Percentiles rank a stretch among this genome's conserved stretches.
Evolutionary conservation across 2,797 vertebrate species (phyloP).

Genomic region (Gephyroberyx darwinii): DNA sequence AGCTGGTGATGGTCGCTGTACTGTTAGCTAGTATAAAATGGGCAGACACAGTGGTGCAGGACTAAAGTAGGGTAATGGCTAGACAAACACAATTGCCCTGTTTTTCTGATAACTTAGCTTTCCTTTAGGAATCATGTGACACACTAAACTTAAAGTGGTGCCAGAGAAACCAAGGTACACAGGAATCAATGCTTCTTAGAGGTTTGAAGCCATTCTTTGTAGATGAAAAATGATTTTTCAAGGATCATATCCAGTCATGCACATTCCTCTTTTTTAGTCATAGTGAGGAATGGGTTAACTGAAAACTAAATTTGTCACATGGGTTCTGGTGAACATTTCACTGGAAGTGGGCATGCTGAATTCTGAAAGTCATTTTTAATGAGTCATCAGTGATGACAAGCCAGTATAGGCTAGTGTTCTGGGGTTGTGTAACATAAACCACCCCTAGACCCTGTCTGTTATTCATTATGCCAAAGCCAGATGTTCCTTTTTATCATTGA

Average conservation of each 20-base stretch:
- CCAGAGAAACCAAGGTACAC: neutral
- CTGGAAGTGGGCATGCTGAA: neutral
- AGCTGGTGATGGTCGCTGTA: constrained; percentile 20
- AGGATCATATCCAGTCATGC: neutral
- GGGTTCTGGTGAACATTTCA: neutral
- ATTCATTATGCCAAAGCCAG: neutral
- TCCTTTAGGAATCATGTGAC: constrained; percentile 29
- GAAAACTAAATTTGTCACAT: neutral
- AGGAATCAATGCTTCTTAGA: constrained; percentile 1
- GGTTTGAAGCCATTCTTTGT: neutral
- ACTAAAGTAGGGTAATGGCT: constrained; percentile 43
- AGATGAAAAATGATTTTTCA: neutral
- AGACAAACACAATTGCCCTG: constrained; percentile 30
- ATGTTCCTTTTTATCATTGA: neutral
- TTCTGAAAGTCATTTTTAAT: constrained; percentile 2
- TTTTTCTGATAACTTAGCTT: constrained; percentile 2
- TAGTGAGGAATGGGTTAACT: neutral
- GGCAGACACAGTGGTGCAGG: neutral
- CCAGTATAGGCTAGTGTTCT: neutral
- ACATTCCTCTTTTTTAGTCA: neutral
- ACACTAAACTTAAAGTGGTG: constrained; percentile 1
- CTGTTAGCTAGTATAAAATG: constrained; percentile 16
- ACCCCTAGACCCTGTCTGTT: neutral
- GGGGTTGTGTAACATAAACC: neutral
- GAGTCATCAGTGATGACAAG: neutral